A percentile compares a stretch with the other conserved stretches of the same genome.
phyloP scores from a whole-genome alignment of 1,140 invertebrate species.

The Drosophila miranda region DNA sequence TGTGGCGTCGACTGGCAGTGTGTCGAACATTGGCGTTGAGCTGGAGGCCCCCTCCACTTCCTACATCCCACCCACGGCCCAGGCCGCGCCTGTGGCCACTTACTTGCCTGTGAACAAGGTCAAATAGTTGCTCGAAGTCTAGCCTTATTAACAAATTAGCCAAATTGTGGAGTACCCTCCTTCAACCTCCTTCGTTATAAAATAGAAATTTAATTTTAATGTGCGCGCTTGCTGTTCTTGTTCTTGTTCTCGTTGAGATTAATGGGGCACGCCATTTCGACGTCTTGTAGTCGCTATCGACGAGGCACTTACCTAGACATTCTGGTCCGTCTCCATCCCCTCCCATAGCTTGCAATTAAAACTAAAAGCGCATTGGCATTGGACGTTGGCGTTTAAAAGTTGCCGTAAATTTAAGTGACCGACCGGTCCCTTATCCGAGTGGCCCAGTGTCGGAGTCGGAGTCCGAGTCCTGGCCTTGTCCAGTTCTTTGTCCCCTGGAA shows the following conservation, averaged over 20 bases:
- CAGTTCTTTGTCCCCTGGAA: no score
- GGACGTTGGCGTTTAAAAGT: conserved; percentile 35
- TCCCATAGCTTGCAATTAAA: conserved; percentile 56
- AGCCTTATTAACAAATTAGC: conserved; percentile 55
- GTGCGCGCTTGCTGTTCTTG: conserved; percentile 21
- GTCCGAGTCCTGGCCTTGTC: no score
- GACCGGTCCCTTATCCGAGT: not conserved
- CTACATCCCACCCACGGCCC: conserved; percentile 53
- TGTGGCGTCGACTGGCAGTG: conserved; percentile 19
- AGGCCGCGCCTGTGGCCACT: conserved; percentile 36
- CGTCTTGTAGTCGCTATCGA: conserved; percentile 54
- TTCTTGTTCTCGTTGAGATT: conserved; percentile 44
- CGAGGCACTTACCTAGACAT: conserved; percentile 31
- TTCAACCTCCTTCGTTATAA: conserved; percentile 51
- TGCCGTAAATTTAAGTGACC: conserved; percentile 46
- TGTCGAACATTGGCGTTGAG: conserved; percentile 24
- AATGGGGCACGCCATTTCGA: conserved; percentile 55
- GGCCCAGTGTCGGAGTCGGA: no score
- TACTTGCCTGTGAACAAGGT: conserved; percentile 69
- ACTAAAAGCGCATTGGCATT: conserved; percentile 69
- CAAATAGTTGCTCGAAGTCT: conserved; percentile 32
- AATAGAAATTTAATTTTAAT: conserved; percentile 75
- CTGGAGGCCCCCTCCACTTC: conserved; percentile 43
- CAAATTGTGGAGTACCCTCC: conserved; percentile 62
- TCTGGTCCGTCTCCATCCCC: no score